Conservation (phyloP, 92 coral and sea anemone species). For the Porites rus region DNA sequence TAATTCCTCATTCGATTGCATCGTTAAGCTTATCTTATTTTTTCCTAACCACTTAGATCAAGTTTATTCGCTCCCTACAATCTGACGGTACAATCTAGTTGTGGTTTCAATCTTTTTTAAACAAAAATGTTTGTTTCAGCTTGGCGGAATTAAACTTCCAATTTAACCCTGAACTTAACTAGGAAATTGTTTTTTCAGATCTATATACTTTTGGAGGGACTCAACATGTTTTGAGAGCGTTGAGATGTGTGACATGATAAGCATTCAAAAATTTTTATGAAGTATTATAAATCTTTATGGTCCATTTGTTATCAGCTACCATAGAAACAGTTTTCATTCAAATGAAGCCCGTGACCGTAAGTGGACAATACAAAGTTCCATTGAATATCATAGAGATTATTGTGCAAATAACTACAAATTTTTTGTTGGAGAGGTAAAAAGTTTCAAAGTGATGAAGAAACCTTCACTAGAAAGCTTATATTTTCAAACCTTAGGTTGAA, state of each 20-base stretch:
- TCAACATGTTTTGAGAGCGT: background rate
- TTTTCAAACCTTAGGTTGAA: too few species aligned
- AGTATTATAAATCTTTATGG: background rate
- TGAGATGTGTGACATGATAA: slow-evolving; percentile 16
- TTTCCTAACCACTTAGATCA: background rate
- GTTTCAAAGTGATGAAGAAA: too few species aligned
- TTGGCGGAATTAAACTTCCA: too few species aligned
- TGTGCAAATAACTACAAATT: background rate
- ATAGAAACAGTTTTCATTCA: slow-evolving; percentile 18
- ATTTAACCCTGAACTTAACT: too few species aligned
- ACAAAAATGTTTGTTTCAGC: background rate
- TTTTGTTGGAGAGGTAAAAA: background rate
- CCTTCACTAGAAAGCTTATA: too few species aligned
- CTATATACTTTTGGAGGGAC: background rate
- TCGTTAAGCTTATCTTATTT: background rate
- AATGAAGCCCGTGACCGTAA: background rate
- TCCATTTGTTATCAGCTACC: slow-evolving; percentile 16
- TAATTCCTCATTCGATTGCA: background rate
- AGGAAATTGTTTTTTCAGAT: too few species aligned
- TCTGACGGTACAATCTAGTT: background rate
- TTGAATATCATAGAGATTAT: background rate
- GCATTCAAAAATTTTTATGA: background rate
- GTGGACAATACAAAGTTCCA: background rate
- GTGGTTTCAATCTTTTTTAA: slow-evolving; percentile 2
- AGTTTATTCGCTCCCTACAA: background rate